Evolutionary conservation across 2,888 invertebrate genomes (phyloP).

Genomic region (Brachycybe producta): DNA sequence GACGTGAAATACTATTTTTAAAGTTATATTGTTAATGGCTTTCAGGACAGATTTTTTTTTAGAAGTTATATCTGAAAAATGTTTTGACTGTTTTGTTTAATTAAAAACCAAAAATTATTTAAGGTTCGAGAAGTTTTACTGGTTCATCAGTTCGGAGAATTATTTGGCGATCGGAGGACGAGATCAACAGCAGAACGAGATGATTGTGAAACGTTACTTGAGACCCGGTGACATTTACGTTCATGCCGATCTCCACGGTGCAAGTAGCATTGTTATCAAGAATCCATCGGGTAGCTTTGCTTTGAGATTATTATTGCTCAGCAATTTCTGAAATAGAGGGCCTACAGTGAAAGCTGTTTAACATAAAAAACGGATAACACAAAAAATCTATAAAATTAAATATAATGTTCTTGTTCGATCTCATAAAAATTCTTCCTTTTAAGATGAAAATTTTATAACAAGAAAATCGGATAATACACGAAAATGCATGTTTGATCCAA

Average conservation of each 20-base stretch:
- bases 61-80: too few species aligned
- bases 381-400: too few species aligned
- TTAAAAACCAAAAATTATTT: not conserved
- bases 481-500: too few species aligned
- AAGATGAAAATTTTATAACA: too few species aligned
- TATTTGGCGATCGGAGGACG: constrained; percentile 76
- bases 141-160: constrained; percentile 97
- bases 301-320: not conserved
- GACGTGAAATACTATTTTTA: not conserved
- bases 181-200: constrained; percentile 95
- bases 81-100: not conserved
- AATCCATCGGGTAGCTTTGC: constrained; percentile 46
- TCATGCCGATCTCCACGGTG: constrained; percentile 89
- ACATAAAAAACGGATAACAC: too few species aligned
- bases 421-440: too few species aligned
- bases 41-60: not conserved
- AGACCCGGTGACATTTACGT: constrained; percentile 80
- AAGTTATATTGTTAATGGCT: not conserved
- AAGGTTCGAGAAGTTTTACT: constrained; percentile 92
- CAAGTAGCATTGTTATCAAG: constrained; percentile 81
- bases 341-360: too few species aligned
- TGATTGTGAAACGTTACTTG: constrained; percentile 89
- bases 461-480: too few species aligned
- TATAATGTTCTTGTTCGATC: too few species aligned
- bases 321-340: constrained; percentile 5